A percentile compares a stretch with the other conserved stretches of the same genome.
Evolutionary conservation across 1,140 invertebrate species (phyloP).

Genomic region (Cherax destructor): DNA sequence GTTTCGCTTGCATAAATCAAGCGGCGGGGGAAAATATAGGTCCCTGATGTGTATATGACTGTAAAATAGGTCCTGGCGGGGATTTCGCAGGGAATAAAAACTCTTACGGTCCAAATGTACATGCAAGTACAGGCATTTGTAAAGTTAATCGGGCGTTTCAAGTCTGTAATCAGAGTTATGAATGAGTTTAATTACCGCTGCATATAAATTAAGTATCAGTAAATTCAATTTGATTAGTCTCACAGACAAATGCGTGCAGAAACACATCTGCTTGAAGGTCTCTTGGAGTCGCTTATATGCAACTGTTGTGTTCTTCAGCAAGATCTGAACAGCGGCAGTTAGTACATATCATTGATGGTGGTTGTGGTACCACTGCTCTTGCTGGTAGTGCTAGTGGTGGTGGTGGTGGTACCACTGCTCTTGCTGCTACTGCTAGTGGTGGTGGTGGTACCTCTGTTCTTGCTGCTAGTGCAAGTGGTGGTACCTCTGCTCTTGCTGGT

Average conservation of each 20-base stretch:
- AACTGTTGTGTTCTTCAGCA: background rate
- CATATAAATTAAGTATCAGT: constrained; percentile 36
- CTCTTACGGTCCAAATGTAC: background rate
- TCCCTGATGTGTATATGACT: background rate
- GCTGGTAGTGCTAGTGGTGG: no score
- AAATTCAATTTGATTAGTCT: constrained; percentile 27
- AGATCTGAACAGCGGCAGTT: background rate
- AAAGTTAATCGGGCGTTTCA: constrained; percentile 29
- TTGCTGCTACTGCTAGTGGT: no score
- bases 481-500: no score
- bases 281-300: background rate
- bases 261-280: background rate
- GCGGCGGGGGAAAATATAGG: background rate
- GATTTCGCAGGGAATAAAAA: background rate
- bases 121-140: constrained; percentile 25
- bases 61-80: background rate
- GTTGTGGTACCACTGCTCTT: no score
- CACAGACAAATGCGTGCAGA: background rate
- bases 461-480: no score
- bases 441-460: no score
- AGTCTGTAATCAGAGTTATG: constrained; percentile 42
- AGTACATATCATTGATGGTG: background rate
- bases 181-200: constrained; percentile 37
- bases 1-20: constrained; percentile 15
- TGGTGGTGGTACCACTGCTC: no score